phyloP scores from a whole-genome alignment of 2,797 vertebrate species.

The Notolabrus celidotus region DNA sequence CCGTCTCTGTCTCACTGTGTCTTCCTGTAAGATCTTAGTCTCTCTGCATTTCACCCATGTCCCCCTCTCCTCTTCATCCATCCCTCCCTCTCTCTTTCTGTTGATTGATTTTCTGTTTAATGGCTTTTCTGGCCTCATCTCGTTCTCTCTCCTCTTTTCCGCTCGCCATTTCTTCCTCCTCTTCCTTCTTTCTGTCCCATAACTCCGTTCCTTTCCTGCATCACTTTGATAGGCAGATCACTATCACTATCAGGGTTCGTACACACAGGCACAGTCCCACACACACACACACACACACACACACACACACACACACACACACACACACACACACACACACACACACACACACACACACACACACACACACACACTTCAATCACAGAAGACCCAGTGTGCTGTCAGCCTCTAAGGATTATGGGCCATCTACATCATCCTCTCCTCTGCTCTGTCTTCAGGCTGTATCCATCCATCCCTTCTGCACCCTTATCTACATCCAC shows the following conservation, averaged over 20 bases:
- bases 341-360: conserved; percentile 38
- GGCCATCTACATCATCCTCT: conserved; percentile 82
- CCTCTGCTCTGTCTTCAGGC: conserved; percentile 72
- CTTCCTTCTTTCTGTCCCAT: conserved; percentile 63
- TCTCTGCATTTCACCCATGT: conserved; percentile 57
- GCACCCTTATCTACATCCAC: conserved; percentile 74
- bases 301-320: conserved; percentile 35
- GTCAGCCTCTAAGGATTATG: conserved; percentile 81
- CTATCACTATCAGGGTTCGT: conserved; percentile 62
- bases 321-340: conserved; percentile 22
- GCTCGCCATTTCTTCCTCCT: conserved; percentile 23
- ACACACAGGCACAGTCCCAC: conserved; percentile 31
- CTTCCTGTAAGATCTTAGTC: conserved; percentile 73
- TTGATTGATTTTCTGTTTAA: conserved; percentile 82
- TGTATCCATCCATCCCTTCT: conserved; percentile 73
- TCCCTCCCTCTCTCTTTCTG: conserved; percentile 26
- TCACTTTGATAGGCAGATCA: conserved; percentile 78
- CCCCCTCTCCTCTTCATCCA: conserved; percentile 27
- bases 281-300: conserved; percentile 34
- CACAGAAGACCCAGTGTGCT: conserved; percentile 70
- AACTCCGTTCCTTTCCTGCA: conserved; percentile 68
- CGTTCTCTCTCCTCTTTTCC: conserved; percentile 44
- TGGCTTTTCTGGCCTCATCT: conserved; percentile 74
- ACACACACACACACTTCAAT: conserved; percentile 66
- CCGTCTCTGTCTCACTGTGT: conserved; percentile 65